A percentile compares a stretch with the other conserved stretches of the same genome.
phyloP scores from a whole-genome alignment of 2,888 invertebrate species.

The Dolichopus griseipennis region DNA sequence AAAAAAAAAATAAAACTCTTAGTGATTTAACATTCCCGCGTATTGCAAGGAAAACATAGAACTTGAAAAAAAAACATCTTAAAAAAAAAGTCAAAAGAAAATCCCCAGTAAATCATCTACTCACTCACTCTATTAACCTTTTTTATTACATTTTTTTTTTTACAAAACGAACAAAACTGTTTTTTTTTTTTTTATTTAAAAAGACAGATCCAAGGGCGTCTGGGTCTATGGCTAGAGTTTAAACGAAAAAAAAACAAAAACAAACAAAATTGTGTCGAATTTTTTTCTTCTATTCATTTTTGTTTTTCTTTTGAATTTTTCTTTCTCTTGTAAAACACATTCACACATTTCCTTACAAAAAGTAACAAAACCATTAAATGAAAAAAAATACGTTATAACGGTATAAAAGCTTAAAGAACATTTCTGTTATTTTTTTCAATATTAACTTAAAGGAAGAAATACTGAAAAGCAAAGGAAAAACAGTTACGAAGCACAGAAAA shows the following conservation, averaged over 20 bases:
- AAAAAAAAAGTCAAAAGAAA: neutral
- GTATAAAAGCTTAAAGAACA: too few species aligned
- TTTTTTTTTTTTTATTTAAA: neutral
- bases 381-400: too few species aligned
- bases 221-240: conserved; percentile 3
- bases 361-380: too few species aligned
- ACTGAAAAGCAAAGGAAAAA: too few species aligned
- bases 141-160: neutral
- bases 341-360: too few species aligned
- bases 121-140: conserved; percentile 3
- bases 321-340: neutral
- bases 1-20: neutral
- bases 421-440: too few species aligned
- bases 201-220: conserved; percentile 4
- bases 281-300: neutral
- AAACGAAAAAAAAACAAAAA: neutral
- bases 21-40: too few species aligned
- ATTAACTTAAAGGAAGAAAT: too few species aligned
- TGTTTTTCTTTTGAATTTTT: neutral
- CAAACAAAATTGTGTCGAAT: neutral
- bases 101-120: neutral
- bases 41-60: too few species aligned
- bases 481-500: too few species aligned
- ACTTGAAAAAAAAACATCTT: too few species aligned
- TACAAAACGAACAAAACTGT: neutral